Evolutionary conservation across 2,888 invertebrate genomes (phyloP), one percentile per base, ranked within the genome.

Genomic region (Thumatha senex): DNA sequence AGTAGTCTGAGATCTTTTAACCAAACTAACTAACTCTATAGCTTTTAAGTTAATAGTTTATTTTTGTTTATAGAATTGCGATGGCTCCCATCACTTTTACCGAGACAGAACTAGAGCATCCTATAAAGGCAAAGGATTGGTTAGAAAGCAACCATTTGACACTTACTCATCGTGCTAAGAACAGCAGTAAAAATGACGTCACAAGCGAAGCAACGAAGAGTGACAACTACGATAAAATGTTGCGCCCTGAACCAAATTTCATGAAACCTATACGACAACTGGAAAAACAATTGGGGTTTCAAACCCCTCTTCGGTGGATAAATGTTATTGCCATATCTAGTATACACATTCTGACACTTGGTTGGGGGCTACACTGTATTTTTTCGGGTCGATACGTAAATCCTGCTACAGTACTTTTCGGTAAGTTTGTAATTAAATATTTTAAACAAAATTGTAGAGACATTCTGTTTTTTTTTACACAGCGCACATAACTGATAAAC

Each of bases 271-370:
- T 86, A 11, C 70, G 86, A 48, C 58, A 66, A 46, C 85, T 80
- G 84, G 91, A 89, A 61, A 88, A 80, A 58, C 58, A 55, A 4
- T 63, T 86, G 52, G 89, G 93, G 3, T 94, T 94, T 52, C 70
- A 92, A 38, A 93, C 94, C 1, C 93, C 94, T 0, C 82, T 95
- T n/a, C 93, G 93, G 64, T 95, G 95, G 95, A 80, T 79, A 40
- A 95, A 94, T 67, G 84, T 93, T 12, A 84, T 94, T 53, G 79
- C 83, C 24, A 93, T 95, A 39, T 75, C 80, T 1, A 8, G 89
- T 9, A 80, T 94, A 31, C 80, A 82, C 38, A 11, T 93, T 0
- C 51, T 88, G 0, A 84, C 87, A 1, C 0, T 92, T 0, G 64
- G 86, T 51, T 81, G 83, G 50, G 69, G 92, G 5, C 0, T 81